Conservation (phyloP, 2,888 invertebrate species). For the Steromphala cineraria region DNA sequence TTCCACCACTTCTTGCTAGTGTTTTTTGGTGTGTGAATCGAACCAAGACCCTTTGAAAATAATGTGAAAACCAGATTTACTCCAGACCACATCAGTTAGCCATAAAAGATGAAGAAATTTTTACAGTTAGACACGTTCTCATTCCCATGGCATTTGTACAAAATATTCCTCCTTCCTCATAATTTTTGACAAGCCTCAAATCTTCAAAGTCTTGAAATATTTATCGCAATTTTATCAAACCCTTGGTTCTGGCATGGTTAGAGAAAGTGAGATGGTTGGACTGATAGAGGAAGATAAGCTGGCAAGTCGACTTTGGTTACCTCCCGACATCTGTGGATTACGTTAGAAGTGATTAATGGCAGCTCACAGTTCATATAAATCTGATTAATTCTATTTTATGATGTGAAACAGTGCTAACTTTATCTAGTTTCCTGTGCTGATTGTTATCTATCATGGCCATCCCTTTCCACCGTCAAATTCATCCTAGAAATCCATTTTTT, state of each 20-base stretch:
- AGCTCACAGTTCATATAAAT: background rate
- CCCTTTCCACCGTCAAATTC: background rate
- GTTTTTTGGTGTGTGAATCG: too few relatives aligned
- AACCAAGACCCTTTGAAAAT: too few relatives aligned
- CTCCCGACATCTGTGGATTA: conserved; percentile 7
- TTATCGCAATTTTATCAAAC: conserved; percentile 10
- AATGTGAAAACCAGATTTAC: too few relatives aligned
- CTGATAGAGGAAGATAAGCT: background rate
- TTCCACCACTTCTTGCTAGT: too few relatives aligned
- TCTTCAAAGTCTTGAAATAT: conserved; percentile 10
- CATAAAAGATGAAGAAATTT: too few relatives aligned
- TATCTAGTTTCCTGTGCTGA: background rate
- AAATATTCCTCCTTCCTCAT: background rate
- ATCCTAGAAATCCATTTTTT: background rate
- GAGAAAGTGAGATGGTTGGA: background rate
- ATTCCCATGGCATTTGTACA: background rate
- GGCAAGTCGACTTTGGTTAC: background rate
- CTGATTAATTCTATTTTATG: conserved; percentile 8
- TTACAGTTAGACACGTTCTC: too few relatives aligned
- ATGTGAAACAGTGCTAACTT: background rate
- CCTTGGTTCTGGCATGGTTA: background rate
- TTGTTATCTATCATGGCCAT: background rate
- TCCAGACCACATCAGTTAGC: too few relatives aligned
- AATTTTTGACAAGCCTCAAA: conserved; percentile 12
- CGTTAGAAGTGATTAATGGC: background rate